A percentile compares a stretch with the other conserved stretches of the same genome.
Conservation (phyloP, 2,113 vertebrate species). For the Tachysurus fulvidraco region DNA sequence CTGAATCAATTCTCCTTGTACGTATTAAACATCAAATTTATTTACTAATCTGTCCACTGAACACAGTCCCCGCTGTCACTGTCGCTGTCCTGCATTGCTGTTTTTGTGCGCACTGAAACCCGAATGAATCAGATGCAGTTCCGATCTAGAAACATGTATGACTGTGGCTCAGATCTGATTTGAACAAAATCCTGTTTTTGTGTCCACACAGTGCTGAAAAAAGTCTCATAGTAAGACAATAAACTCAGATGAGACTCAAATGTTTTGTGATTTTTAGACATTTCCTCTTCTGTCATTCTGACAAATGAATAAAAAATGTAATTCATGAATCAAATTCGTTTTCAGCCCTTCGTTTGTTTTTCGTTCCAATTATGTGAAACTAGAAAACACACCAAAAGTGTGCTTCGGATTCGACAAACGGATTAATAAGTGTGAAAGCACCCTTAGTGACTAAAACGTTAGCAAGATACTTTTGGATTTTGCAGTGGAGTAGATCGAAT, state of each 20-base stretch:
- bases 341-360: not conserved
- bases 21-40: not conserved
- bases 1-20: not conserved
- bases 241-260: not conserved
- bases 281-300: not conserved
- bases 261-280: not conserved
- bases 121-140: not conserved
- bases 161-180: not conserved
- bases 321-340: not conserved
- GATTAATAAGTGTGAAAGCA: constrained; percentile 3
- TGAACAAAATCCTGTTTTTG: not conserved
- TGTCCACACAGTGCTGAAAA: not conserved
- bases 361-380: not conserved
- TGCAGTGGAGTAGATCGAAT: constrained; percentile 29
- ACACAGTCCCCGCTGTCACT: not conserved
- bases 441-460: constrained; percentile 31
- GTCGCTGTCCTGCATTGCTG: not conserved
- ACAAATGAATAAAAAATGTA: not conserved
- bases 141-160: not conserved
- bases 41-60: not conserved
- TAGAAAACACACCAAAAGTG: not conserved
- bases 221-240: not conserved
- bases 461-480: not conserved
- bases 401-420: not conserved
- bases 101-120: not conserved